Evolutionary conservation across 2,888 invertebrate genomes (phyloP), one percentile per base, ranked within the genome.

Genomic region (Xestia c-nigrum): DNA sequence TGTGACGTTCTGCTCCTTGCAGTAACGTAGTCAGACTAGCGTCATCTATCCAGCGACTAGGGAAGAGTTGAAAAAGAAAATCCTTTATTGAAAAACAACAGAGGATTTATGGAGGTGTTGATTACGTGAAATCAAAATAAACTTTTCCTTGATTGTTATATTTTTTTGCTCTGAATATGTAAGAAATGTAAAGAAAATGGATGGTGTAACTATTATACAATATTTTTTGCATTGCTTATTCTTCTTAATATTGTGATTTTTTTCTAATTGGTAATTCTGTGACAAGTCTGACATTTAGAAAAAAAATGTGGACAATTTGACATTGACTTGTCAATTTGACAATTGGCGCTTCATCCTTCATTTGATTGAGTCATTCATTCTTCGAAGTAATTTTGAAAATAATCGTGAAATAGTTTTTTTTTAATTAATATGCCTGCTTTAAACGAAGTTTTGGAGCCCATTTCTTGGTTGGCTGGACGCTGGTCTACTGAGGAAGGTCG

Each of bases 381-480:
- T n/a, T n/a, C 14, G 43, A 50, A 38, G 19, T 7, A 0, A 67
- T 24, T 67, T 21, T 3, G 3, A n/a, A 57, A 61, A 38, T 55
- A 52, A 59, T 24, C 24, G 14, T 71, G 14, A 31, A 55, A 38
- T 40, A 16, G 0, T 14, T 38, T 1, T 1, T 1, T 1, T 1
- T 0, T 67, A 61, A 38, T 38, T n/a, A 46, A 43, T 78, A 81
- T 85, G 74, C 76, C 86, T 47, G 10, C 52, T 70, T 63, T 94
- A 89, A 97, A 96, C 67, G 97, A 97, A 78, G 94, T 96, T n/a
- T 69, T 97, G 57, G 94, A 93, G 80, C 97, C 97, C 0, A 88
- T 98, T 81, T 91, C 94, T 1, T 98, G 97, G 97, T 91, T 98
- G 10, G 92, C 97, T 57, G 98, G 98, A 6, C 96, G 93, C 47